A percentile compares a stretch with the other conserved stretches of the same genome.
phyloP scores from a whole-genome alignment of 2,888 invertebrate species.

The Dexiosoma caninum region DNA sequence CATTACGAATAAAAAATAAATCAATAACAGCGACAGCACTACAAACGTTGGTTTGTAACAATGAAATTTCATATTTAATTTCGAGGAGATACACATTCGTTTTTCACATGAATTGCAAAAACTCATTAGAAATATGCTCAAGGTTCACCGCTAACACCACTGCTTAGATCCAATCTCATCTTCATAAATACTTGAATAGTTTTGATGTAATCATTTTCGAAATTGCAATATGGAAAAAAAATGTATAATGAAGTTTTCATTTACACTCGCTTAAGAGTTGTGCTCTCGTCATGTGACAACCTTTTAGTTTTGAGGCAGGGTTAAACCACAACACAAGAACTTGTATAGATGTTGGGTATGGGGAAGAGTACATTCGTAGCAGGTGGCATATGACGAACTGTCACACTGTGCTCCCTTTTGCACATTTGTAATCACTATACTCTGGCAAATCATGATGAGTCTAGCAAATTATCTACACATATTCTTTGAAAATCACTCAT shows the following conservation, averaged over 20 bases:
- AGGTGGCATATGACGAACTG: too few relatives aligned
- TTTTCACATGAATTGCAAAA: neutral
- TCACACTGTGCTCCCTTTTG: too few relatives aligned
- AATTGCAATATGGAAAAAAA: neutral
- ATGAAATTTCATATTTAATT: conserved; percentile 9
- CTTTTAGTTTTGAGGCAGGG: neutral
- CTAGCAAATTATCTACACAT: too few relatives aligned
- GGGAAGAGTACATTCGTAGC: neutral
- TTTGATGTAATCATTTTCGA: conserved; percentile 11
- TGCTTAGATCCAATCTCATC: neutral
- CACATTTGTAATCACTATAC: too few relatives aligned
- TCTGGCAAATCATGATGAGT: too few relatives aligned
- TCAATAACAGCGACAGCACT: conserved; percentile 20
- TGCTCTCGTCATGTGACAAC: conserved; percentile 28
- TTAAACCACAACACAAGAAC: neutral
- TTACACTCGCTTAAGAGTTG: conserved; percentile 30
- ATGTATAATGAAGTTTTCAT: conserved; percentile 28
- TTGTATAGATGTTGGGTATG: neutral
- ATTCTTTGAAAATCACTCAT: too few relatives aligned
- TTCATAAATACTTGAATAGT: conserved; percentile 26
- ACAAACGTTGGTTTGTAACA: conserved; percentile 5
- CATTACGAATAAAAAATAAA: conserved; percentile 14
- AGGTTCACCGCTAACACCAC: conserved; percentile 22
- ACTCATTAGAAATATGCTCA: conserved; percentile 11
- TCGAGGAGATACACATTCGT: neutral